A percentile compares a stretch with the other conserved stretches of the same genome.
Evolutionary conservation across 2,888 invertebrate species (phyloP).

Genomic region (Coleophora flavipennella): DNA sequence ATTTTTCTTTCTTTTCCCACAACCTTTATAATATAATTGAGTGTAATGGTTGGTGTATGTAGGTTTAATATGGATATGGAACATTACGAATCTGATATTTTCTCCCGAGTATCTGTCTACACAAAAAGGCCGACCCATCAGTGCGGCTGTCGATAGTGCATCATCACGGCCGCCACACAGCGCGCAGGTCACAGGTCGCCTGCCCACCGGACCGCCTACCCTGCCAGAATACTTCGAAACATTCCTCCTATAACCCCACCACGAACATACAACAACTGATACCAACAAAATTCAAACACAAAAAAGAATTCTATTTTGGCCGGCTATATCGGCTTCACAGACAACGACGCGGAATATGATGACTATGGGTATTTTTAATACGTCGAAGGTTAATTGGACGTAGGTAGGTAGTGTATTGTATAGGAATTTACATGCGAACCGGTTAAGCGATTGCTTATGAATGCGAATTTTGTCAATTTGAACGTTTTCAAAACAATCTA

Average conservation of each 20-base stretch:
- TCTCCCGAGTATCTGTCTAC: slow-evolving; percentile 14
- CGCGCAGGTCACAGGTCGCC: slow-evolving; percentile 54
- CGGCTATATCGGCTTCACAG: slow-evolving; percentile 29
- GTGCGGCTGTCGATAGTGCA: slow-evolving; percentile 32
- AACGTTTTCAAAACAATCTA: no score
- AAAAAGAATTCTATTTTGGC: slow-evolving; percentile 14
- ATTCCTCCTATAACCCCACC: slow-evolving; percentile 26
- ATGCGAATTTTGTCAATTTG: slow-evolving; percentile 24
- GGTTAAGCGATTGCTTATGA: slow-evolving; percentile 31
- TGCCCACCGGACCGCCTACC: slow-evolving; percentile 49
- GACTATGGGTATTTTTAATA: slow-evolving; percentile 59
- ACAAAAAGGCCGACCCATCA: slow-evolving; percentile 16
- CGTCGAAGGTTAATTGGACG: slow-evolving; percentile 68
- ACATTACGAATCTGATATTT: no score
- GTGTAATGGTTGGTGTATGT: no score
- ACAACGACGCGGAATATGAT: slow-evolving; percentile 52
- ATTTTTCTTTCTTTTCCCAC: no score
- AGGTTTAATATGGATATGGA: no score
- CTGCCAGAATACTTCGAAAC: slow-evolving; percentile 38
- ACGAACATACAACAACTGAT: slow-evolving; percentile 12
- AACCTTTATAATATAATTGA: no score
- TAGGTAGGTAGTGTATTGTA: slow-evolving; percentile 57
- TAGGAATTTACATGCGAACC: slow-evolving; percentile 46
- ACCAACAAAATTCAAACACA: slow-evolving; percentile 14
- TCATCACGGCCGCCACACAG: slow-evolving; percentile 46